Evolutionary conservation across 1,140 invertebrate species (phyloP).

Genomic region (Ridgeia piscesae): DNA sequence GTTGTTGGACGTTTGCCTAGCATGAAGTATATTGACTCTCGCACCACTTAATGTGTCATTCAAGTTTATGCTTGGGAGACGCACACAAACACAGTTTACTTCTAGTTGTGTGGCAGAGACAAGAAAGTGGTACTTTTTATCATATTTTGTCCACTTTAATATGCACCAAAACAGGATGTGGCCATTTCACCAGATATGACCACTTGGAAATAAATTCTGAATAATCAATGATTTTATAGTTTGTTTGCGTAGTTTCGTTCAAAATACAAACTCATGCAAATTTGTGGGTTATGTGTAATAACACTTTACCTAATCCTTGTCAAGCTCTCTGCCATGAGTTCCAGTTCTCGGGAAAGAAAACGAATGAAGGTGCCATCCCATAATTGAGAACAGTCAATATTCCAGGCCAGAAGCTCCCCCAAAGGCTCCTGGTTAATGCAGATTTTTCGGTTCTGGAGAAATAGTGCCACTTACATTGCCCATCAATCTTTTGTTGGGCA

Average conservation of each 20-base stretch:
- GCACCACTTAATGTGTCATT: too few species aligned
- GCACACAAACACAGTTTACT: too few species aligned
- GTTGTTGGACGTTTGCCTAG: too few species aligned
- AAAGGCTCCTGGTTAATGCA: background rate
- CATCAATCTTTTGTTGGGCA: background rate
- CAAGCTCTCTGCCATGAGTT: background rate
- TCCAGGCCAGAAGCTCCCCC: background rate
- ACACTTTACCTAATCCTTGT: background rate
- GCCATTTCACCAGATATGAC: too few species aligned
- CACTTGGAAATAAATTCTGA: too few species aligned
- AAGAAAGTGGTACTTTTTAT: too few species aligned
- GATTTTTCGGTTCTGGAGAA: background rate
- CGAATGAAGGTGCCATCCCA: background rate
- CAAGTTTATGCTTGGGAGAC: too few species aligned
- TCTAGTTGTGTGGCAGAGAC: too few species aligned
- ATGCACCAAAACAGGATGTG: too few species aligned
- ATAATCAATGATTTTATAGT: background rate
- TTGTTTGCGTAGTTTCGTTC: background rate
- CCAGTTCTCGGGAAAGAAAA: background rate
- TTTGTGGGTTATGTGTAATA: background rate
- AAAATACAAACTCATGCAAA: background rate
- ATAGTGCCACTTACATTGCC: background rate
- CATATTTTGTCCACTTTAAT: too few species aligned
- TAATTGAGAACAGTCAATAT: background rate
- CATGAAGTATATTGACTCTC: too few species aligned